Evolutionary conservation across 2,113 vertebrate species (phyloP).

Genomic region (Sphyrna mokarran): DNA sequence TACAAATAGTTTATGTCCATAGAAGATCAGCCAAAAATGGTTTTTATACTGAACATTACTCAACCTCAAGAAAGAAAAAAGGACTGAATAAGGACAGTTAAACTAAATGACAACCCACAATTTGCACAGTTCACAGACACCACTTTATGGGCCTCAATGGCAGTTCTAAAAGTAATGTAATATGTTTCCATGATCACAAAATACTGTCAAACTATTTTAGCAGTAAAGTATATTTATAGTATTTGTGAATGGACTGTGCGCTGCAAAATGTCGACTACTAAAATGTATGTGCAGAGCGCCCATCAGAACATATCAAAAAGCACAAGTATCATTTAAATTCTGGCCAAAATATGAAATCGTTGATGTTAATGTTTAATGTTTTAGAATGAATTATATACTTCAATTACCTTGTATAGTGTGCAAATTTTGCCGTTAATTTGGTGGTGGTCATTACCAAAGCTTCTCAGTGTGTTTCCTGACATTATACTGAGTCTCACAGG

Average conservation of each 20-base stretch:
- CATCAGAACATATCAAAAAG: neutral
- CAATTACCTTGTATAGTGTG: neutral
- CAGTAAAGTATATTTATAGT: constrained; percentile 11
- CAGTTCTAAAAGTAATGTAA: constrained; percentile 21
- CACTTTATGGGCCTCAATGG: neutral
- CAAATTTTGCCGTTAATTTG: neutral
- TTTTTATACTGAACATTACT: neutral
- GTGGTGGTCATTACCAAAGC: neutral
- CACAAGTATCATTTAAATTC: neutral
- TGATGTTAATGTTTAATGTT: neutral
- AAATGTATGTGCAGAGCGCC: neutral
- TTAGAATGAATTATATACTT: neutral
- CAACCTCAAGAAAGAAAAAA: neutral
- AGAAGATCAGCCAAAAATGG: neutral
- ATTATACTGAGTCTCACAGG: neutral
- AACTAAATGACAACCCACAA: constrained; percentile 19
- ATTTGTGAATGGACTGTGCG: constrained; percentile 6
- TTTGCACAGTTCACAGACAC: neutral
- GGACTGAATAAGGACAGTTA: neutral
- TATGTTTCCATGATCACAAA: constrained; percentile 17
- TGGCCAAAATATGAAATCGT: neutral
- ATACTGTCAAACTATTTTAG: constrained; percentile 27
- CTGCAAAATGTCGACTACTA: neutral
- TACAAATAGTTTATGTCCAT: neutral
- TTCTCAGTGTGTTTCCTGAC: neutral